These are phyloP conservation scores for Salarias fasciatus DNA, from an alignment of 2,797 vertebrate species.

Conservation along the genomic window DNA sequence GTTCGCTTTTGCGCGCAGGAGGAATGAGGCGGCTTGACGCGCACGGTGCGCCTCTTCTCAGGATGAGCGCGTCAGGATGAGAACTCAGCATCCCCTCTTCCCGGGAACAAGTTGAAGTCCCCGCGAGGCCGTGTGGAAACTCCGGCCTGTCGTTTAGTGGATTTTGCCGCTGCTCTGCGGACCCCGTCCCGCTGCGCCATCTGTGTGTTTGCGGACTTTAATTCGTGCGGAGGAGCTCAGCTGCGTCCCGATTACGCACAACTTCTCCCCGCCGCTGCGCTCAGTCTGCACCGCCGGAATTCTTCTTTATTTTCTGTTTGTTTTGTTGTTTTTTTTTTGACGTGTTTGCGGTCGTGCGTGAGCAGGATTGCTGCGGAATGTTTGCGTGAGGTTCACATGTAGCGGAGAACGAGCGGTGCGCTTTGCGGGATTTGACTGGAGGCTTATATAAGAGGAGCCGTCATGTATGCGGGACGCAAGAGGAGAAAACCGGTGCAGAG, in stretches of 20 bases:
- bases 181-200: too few relatives aligned
- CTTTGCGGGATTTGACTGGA: conserved; percentile 17
- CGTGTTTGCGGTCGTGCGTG: background rate
- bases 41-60: background rate
- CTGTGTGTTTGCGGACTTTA: too few relatives aligned
- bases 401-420: conserved; percentile 31
- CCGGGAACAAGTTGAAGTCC: conserved; percentile 32
- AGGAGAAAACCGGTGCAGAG: conserved; percentile 84
- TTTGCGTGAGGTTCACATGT: conserved; percentile 39
- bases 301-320: too few relatives aligned
- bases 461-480: conserved; percentile 82
- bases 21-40: background rate
- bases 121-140: background rate
- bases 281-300: too few relatives aligned
- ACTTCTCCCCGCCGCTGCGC: too few relatives aligned
- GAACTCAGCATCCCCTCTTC: background rate
- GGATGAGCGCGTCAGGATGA: conserved; percentile 15
- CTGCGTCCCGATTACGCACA: too few relatives aligned
- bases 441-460: conserved; percentile 49
- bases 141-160: too few relatives aligned
- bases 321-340: too few relatives aligned
- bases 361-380: conserved; percentile 26
- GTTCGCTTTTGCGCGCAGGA: too few relatives aligned
- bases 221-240: too few relatives aligned
- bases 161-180: too few relatives aligned